Percentiles rank a stretch among this genome's conserved stretches.
phyloP scores from a whole-genome alignment of 2,888 invertebrate genomes.

The Mythimna loreyi region DNA sequence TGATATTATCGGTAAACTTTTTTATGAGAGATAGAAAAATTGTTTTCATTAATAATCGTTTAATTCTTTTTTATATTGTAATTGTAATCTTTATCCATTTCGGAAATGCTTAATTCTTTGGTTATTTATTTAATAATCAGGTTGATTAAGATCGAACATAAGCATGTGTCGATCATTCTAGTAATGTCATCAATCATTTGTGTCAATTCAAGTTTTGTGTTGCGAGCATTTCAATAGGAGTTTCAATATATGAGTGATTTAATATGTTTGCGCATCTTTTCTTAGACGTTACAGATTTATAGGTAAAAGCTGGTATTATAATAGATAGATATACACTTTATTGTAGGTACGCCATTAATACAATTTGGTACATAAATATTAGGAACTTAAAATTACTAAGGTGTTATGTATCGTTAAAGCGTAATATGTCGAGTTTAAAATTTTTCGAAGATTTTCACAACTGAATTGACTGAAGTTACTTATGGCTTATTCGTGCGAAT shows the following conservation, averaged over 20 bases:
- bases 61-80: no score
- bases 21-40: no score
- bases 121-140: conserved; percentile 1
- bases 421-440: background rate
- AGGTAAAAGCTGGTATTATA: background rate
- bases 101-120: background rate
- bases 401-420: conserved; percentile 8
- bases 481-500: no score
- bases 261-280: background rate
- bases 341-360: no score
- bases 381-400: no score
- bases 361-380: no score
- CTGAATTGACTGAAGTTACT: background rate
- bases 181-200: background rate
- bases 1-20: no score
- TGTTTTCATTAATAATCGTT: no score
- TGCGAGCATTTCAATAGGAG: background rate
- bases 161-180: conserved; percentile 16
- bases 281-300: background rate
- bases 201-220: background rate
- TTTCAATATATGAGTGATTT: conserved; percentile 4
- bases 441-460: conserved; percentile 10
- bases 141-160: background rate
- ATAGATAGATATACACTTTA: no score
- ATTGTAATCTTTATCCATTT: conserved; percentile 5